These are phyloP conservation scores for Clarias pachynema DNA, from an alignment of 2,797 vertebrate genomes.

Conservation along the genomic window DNA sequence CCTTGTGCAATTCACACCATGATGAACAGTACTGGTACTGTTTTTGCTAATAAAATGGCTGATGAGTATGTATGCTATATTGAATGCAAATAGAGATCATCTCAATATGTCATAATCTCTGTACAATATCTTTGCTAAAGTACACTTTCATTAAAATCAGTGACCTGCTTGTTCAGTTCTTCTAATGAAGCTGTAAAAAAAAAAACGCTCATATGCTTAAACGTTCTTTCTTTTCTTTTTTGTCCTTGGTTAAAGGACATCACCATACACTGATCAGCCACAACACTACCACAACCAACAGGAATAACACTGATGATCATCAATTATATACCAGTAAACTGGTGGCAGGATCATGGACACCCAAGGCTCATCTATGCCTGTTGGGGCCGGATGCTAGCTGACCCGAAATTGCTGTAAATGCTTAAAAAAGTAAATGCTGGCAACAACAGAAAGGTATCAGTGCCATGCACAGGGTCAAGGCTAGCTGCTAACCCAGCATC, in stretches of 20 bases:
- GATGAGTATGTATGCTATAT: not conserved
- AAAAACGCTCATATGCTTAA: not conserved
- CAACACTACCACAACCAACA: no score
- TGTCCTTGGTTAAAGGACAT: not conserved
- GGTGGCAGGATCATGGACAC: no score
- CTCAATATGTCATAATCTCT: slow-evolving; percentile 5
- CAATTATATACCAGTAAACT: no score
- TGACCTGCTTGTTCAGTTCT: not conserved
- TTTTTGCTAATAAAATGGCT: not conserved
- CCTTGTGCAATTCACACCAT: not conserved
- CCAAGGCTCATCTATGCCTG: no score
- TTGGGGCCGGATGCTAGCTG: no score
- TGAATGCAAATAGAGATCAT: not conserved
- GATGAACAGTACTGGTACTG: not conserved
- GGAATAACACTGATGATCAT: no score
- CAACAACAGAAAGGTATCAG: no score
- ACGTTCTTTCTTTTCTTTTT: not conserved
- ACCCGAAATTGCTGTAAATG: no score
- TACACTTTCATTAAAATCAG: slow-evolving; percentile 15
- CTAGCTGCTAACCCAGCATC: no score
- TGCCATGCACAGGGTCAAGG: no score
- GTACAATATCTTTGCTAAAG: slow-evolving; percentile 1
- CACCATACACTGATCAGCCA: not conserved
- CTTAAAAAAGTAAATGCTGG: no score
- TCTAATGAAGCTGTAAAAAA: not conserved